Evolutionary conservation across 2,113 vertebrate species (phyloP).

Genomic region (Cinclus cinclus): DNA sequence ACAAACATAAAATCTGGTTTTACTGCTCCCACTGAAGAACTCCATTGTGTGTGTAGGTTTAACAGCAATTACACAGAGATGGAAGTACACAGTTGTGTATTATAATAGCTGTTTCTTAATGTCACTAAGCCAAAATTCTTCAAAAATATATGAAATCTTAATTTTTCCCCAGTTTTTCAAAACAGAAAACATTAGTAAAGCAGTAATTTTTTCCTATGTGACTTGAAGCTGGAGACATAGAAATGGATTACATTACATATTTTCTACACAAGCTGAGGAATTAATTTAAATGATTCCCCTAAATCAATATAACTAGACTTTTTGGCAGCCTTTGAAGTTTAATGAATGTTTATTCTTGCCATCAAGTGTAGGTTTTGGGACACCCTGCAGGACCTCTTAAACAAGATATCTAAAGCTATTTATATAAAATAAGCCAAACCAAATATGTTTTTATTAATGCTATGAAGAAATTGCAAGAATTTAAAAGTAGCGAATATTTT

Average conservation of each 20-base stretch:
- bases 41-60: background rate
- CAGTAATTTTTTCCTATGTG: background rate
- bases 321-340: conserved; percentile 65
- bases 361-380: conserved; percentile 42
- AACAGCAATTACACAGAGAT: background rate
- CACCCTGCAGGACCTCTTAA: conserved; percentile 25
- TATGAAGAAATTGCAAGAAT: background rate
- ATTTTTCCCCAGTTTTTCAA: background rate
- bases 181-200: conserved; percentile 5
- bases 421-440: conserved; percentile 7
- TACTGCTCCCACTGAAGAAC: background rate
- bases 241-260: conserved; percentile 60
- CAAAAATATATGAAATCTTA: background rate
- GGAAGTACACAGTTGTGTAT: background rate
- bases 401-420: conserved; percentile 16
- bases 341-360: conserved; percentile 54
- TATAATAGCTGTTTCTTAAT: background rate
- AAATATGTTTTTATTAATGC: background rate
- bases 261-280: conserved; percentile 39
- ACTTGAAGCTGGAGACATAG: conserved; percentile 39
- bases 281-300: conserved; percentile 63
- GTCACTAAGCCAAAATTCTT: conserved; percentile 13
- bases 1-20: background rate
- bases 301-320: conserved; percentile 62
- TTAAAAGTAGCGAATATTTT: background rate